Base-by-base conservation (phyloP, 2,888 invertebrate genomes). In the Galeruca laticollis region DNA sequence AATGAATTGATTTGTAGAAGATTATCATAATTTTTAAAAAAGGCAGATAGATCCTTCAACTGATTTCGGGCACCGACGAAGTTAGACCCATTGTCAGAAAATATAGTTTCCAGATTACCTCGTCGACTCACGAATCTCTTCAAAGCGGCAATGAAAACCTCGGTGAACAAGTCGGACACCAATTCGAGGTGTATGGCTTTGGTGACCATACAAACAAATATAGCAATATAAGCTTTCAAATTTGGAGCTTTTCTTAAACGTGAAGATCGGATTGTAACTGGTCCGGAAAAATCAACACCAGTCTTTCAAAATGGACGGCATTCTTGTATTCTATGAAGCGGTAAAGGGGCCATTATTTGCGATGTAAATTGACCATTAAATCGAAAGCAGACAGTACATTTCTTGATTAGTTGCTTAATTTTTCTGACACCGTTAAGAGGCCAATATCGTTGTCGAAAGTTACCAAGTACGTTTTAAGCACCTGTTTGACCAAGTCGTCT, bases 381-480 rank as follows among this genome's bases (percentile, higher is more conserved):
- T 9, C 35, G 35, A 35, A 35, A 35, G 10, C 35, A 35, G 35
- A 35, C 35, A 4, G 35, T 35, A 35, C 35, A 35, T 35, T 35
- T 35, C 10, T 35, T 35, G 1, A 35, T 35, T 35, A 35, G 10
- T 52, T 18, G 60, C 52, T 10, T 60, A 18, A 51, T 65, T n/a
- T 18, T 13, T 18, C 2, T 64, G 65, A n/a, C 65, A 40, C 73
- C 77, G 33, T 64, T 62, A 21, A 75, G 65, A n/a, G 67, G 70
- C 75, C 75, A 77, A 67, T 47, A 76, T 40, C 54, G 60, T 65
- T 77, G 64, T 26, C 74, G 33, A 33, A 75, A 66, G 31, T 66
- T 26, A 20, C 60, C 59, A 15, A 76, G 56, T 13, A 75, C 26
- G n/a, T 65, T 47, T 57, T 77, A 75, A 40, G 74, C 57, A 15